A percentile compares a stretch with the other conserved stretches of the same genome.
Evolutionary conservation across 2,888 invertebrate genomes (phyloP).

Genomic region (Polia nebulosa): DNA sequence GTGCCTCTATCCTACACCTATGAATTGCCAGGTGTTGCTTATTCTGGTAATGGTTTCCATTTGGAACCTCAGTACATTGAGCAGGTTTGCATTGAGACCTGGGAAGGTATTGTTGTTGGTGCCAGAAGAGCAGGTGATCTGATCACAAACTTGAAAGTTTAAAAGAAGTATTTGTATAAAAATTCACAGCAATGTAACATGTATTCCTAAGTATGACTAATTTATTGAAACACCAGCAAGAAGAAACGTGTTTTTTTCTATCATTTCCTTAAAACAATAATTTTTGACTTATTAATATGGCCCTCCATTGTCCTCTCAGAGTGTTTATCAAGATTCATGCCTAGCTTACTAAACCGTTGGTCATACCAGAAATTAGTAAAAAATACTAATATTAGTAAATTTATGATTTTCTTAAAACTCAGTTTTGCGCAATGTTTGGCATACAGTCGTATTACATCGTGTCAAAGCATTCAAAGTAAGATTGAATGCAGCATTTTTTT

Average conservation of each 20-base stretch:
- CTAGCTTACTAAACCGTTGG: neutral
- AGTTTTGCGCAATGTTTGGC: neutral
- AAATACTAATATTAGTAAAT: neutral
- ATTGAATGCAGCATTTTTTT: neutral
- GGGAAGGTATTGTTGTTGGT: slow-evolving; percentile 90
- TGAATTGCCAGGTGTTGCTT: slow-evolving; percentile 92
- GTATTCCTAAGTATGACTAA: neutral
- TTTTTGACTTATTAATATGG: no score
- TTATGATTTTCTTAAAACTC: neutral
- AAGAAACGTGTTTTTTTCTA: neutral
- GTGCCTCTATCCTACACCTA: slow-evolving; percentile 92
- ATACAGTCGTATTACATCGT: neutral
- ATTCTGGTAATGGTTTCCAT: slow-evolving; percentile 88
- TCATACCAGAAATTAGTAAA: neutral
- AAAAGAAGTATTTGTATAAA: neutral
- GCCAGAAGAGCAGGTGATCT: slow-evolving; percentile 80
- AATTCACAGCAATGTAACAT: neutral
- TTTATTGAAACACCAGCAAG: slow-evolving; percentile 9
- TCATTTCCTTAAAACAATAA: no score
- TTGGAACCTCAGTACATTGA: slow-evolving; percentile 89
- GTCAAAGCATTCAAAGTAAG: neutral
- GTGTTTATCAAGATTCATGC: no score
- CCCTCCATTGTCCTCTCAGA: no score
- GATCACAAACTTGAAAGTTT: slow-evolving; percentile 46
- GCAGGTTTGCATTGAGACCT: slow-evolving; percentile 91